A percentile compares a stretch with the other conserved stretches of the same genome.
phyloP scores from a whole-genome alignment of 2,888 invertebrate genomes.

The Drosophila infuscata region DNA sequence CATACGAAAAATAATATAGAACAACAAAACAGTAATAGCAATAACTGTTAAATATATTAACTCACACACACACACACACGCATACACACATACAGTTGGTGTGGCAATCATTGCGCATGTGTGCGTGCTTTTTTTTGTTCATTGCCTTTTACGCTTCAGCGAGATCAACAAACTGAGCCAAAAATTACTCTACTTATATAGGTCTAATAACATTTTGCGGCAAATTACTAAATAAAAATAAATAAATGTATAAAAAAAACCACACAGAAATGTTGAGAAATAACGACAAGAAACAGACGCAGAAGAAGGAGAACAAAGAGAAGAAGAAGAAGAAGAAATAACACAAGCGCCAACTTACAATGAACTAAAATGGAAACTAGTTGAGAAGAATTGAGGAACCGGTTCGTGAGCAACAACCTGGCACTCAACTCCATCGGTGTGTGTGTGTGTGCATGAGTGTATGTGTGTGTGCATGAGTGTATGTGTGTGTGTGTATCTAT shows the following conservation, averaged over 20 bases:
- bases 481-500: constrained; percentile 59
- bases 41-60: constrained; percentile 76
- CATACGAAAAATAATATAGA: constrained; percentile 43
- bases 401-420: constrained; percentile 69
- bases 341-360: constrained; percentile 60
- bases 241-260: constrained; percentile 32
- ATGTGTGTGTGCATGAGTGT: constrained; percentile 3
- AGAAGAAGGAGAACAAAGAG: constrained; percentile 19
- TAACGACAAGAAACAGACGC: constrained; percentile 11
- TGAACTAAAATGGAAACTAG: constrained; percentile 78
- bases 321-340: constrained; percentile 26
- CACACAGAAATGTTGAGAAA: constrained; percentile 59
- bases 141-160: constrained; percentile 67
- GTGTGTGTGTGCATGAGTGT: neutral
- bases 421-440: constrained; percentile 5
- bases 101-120: constrained; percentile 70
- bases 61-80: constrained; percentile 37
- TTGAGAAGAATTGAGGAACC: constrained; percentile 68
- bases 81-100: constrained; percentile 33
- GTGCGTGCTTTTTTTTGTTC: constrained; percentile 58
- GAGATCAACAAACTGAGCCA: constrained; percentile 36
- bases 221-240: constrained; percentile 44
- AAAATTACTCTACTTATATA: constrained; percentile 30
- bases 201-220: constrained; percentile 63
- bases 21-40: constrained; percentile 22